These are phyloP conservation scores for Dromius quadrimaculatus DNA, from an alignment of 2,888 invertebrate genomes.

Conservation along the genomic window DNA sequence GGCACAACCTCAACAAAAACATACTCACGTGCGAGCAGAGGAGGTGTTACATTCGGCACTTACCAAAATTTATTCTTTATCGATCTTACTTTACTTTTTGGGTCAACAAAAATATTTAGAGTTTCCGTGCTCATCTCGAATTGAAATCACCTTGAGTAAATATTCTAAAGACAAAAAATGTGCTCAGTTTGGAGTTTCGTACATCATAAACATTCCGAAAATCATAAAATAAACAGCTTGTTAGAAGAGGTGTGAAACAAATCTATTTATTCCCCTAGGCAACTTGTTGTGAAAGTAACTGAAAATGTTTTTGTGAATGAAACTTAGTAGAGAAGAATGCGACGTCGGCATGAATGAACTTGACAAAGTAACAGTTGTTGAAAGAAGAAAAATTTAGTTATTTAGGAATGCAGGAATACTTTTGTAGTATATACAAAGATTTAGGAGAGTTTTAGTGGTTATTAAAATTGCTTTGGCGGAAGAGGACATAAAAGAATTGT, in stretches of 20 bases:
- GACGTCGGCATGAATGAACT: background rate
- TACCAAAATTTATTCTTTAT: background rate
- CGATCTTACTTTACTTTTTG: background rate
- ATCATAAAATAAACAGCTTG: conserved; percentile 10
- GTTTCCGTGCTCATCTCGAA: too few relatives aligned
- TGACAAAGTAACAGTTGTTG: background rate
- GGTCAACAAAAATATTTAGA: background rate
- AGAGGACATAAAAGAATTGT: background rate
- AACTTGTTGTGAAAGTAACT: conserved; percentile 4
- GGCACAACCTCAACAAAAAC: background rate
- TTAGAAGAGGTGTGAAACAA: background rate
- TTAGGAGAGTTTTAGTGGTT: background rate
- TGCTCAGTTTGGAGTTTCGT: too few relatives aligned
- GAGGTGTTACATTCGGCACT: background rate
- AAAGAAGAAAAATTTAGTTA: background rate
- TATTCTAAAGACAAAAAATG: background rate
- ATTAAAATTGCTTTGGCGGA: background rate
- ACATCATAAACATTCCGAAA: background rate
- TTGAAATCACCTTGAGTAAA: background rate
- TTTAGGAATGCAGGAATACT: background rate
- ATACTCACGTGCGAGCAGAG: too few relatives aligned
- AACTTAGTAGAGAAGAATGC: background rate
- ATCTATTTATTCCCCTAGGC: too few relatives aligned
- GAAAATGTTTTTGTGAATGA: conserved; percentile 8
- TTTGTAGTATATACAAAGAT: background rate